Base-by-base conservation (phyloP, 1,140 invertebrate species). In the Apis laboriosa region DNA sequence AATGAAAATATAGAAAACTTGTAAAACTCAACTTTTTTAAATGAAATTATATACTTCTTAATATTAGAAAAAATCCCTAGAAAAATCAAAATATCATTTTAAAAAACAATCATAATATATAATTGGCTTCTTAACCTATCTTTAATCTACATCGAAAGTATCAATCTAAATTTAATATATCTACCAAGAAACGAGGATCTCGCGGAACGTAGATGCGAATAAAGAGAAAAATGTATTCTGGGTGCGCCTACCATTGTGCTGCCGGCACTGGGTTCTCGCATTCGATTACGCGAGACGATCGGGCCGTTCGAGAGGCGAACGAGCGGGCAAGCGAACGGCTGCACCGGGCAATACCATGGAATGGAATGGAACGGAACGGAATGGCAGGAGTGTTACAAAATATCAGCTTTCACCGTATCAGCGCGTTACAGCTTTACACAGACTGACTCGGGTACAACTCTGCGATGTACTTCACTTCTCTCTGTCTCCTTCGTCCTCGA, bases 401-500 rank as follows among this genome's bases (percentile, higher is more conserved):
- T 94, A 94, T 94, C 93, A 94, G 93, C 93, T 94, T 94, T 94
- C 93, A 94, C 93, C 91, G 87, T 93, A 94, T 94, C 93, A 92
- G 87, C 89, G 84, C 89, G 90, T 88, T 83, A 67, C 58, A 72
- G 28, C 55, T 51, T 60, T 76, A 66, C 72, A 80, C 67, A 79
- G 49, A 21, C 64, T 55, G 73, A 67, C 34, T 19, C 28, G 70
- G 64, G 43, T 49, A 60, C 78, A 51, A 64, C n/a, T 63, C 21
- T 28, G 49, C 71, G 63, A 64, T 28, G 1, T 9, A 60, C 19
- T 21, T 21, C 4, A n/a, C 8, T 5, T 13, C 60, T 64, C 49
- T 60, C 21, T 53, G 72, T 74, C 24, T 75, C 61, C 55, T 64
- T 80, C 78, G 63, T 84, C 74, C 66, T 87, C 84, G 74, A 11